Evolutionary conservation across 2,888 invertebrate genomes (phyloP), one percentile per base, ranked within the genome.

Genomic region (Cryptus viduatorius): DNA sequence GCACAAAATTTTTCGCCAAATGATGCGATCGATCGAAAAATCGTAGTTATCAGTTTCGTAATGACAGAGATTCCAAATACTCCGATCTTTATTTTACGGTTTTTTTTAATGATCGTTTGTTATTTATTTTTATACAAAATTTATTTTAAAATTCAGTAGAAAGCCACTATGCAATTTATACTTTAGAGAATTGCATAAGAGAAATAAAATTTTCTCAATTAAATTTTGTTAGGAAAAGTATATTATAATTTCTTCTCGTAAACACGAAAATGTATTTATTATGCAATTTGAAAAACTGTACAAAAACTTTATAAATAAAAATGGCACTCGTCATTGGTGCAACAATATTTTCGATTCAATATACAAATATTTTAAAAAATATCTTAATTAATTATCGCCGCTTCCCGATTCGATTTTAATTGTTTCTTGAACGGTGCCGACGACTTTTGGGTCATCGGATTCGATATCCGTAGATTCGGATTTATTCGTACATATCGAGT

Each of bases 361-460:
- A 31, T 24, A 75, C 12, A 69, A n/a, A 59, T 48, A 73, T n/a
- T n/a, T n/a, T 8, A 48, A 53, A 72, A 44, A 19, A 14, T 64
- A 56, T 24, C 68, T 12, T 50, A 48, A 68, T 77, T 37, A 77
- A 64, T 61, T 67, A 83, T 87, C 87, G 24, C 87, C 87, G 24
- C 86, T 79, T 64, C 87, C 87, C 16, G 24, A 59, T 67, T 82
- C 14, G 19, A 5, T 29, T 46, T 48, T 44, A 50, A 64, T 14
- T 4, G 42, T 12, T 64, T 44, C 46, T 12, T 14, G n/a, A 65
- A 37, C 80, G 7, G 10, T 29, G 12, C 24, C 48, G 48, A 1
- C 10, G n/a, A 16, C 31, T 59, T 53, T 44, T 10, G 24, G 16
- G 5, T 83, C 44, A 16, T 19, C 29, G 0, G 19, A 46, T 4